Conservation (phyloP, 1,140 invertebrate genomes). For the Thaumatotibia leucotreta region DNA sequence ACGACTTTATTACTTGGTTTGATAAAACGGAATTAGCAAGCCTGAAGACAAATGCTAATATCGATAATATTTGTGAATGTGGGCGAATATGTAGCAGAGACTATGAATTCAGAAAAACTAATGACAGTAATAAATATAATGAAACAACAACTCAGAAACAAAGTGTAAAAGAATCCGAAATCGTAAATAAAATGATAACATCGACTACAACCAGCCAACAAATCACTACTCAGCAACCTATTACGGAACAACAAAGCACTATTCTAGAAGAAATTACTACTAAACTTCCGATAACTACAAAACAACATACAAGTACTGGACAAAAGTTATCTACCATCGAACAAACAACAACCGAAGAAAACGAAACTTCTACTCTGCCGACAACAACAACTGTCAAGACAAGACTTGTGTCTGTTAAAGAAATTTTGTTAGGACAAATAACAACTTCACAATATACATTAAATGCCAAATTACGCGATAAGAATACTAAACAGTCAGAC, state of each 20-base stretch:
- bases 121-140: conserved; percentile 21
- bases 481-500: conserved; percentile 15
- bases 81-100: conserved; percentile 69
- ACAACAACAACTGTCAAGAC: conserved; percentile 15
- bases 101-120: conserved; percentile 59
- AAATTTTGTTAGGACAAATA: not conserved
- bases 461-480: not conserved
- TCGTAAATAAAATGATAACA: conserved; percentile 1
- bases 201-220: not conserved
- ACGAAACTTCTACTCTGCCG: conserved; percentile 12
- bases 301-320: not conserved
- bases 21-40: conserved; percentile 74
- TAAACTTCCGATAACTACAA: too few relatives aligned
- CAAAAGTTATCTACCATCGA: conserved; percentile 6
- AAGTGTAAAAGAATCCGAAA: conserved; percentile 19
- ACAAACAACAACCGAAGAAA: conserved; percentile 26
- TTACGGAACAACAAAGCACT: conserved; percentile 24
- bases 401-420: not conserved
- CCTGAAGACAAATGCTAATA: conserved; percentile 54
- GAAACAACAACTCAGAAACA: conserved; percentile 18
- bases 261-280: conserved; percentile 14
- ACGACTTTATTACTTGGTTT: conserved; percentile 82
- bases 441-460: not conserved
- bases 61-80: conserved; percentile 74
- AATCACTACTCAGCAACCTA: conserved; percentile 11